These are phyloP conservation scores for Marcusenius ussheri DNA, from an alignment of 2,113 vertebrate species.

Conservation along the genomic window DNA sequence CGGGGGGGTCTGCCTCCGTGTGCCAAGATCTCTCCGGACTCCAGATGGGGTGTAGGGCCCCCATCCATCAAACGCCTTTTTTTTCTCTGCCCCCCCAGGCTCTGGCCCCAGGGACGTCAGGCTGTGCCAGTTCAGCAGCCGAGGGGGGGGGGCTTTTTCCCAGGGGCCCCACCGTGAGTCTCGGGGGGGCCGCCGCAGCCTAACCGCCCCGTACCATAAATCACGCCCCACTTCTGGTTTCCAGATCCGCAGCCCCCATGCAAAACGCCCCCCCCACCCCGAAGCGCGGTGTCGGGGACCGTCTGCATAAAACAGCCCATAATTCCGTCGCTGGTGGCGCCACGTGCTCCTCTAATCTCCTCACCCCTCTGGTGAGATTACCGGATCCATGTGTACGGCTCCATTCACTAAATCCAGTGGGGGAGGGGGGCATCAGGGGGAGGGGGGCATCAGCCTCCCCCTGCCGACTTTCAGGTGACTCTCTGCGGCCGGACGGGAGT, in stretches of 20 bases:
- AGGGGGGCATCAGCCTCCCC: background rate
- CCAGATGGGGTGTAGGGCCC: background rate
- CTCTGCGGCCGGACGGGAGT: constrained; percentile 24
- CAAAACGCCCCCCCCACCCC: no score
- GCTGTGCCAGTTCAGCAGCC: background rate
- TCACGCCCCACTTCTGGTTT: background rate
- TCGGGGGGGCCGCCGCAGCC: background rate
- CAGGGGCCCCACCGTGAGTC: background rate
- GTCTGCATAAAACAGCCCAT: background rate
- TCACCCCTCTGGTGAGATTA: background rate
- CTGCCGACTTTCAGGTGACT: constrained; percentile 32
- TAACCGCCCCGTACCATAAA: background rate
- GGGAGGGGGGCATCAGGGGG: background rate
- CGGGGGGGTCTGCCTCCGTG: background rate
- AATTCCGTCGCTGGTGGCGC: background rate
- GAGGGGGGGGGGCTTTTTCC: background rate
- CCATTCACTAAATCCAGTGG: background rate
- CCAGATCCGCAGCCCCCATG: background rate
- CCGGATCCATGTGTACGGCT: background rate
- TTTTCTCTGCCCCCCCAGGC: background rate
- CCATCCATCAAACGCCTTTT: background rate
- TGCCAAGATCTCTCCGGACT: background rate
- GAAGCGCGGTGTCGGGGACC: background rate
- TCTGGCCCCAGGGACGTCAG: background rate
- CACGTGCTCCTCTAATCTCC: background rate